Evolutionary conservation across 2,888 invertebrate genomes (phyloP), one percentile per base, ranked within the genome.

Genomic region (Agriopis aurantiaria): DNA sequence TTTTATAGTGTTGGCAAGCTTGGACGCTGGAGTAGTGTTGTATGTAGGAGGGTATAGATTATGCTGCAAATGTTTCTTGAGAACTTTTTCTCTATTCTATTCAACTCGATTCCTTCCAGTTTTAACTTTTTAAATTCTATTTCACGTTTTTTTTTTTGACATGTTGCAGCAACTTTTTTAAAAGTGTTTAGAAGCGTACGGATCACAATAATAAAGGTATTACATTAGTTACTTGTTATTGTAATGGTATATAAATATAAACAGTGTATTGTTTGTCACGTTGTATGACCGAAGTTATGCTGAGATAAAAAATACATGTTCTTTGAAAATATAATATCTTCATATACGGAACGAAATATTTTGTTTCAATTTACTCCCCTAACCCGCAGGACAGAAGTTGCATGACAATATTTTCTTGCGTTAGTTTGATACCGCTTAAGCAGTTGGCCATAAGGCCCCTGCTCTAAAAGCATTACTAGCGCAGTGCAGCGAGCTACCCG

Each of bases 271-370:
- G 92, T 93, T 94, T 93, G 89, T 90, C 90, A 88, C 85, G 89
- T 91, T 93, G 87, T 93, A 91, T 91, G 88, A 91, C 88, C 88
- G 91, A 89, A 86, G 89, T 88, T 92, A 91, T 86, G 92, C 91
- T 91, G 91, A 90, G 80, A 88, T 86, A 62, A 65, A 87, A 89
- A 89, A 86, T 91, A 93, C 88, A 92, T 93, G 94, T 93, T 93
- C 93, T 93, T 92, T 92, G 89, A 91, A 92, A 93, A 93, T 94
- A 94, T 93, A 93, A 91, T 94, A 92, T 91, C 94, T 94, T 93
- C 92, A 93, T 93, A 92, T 92, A 92, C 84, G 84, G 85, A 88
- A 86, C 85, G 77, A 80, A 82, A 83, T 79, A 74, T 80, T 84
- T 86, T 85, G 86, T 89, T 87, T 88, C 81, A 82, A 85, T 66